These are phyloP conservation scores for Mus musculus DNA, from an alignment of 2,113 vertebrate genomes.

Conservation along the genomic window DNA sequence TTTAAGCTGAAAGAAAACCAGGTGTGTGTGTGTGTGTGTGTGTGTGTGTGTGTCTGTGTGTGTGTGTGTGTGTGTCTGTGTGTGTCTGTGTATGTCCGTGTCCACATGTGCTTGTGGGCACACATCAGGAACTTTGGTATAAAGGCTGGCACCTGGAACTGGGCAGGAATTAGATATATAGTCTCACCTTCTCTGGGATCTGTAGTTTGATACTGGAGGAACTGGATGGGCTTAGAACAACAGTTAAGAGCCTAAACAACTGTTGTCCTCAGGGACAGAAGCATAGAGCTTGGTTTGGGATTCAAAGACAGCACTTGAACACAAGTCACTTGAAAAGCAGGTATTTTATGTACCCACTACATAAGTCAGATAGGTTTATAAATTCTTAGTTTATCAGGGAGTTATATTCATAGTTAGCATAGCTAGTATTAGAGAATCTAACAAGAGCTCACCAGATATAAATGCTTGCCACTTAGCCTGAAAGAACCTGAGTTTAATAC, in stretches of 20 bases:
- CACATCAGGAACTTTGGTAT: neutral
- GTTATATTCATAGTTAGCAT: neutral
- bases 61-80: too few species aligned
- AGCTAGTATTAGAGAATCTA: neutral
- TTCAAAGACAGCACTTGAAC: neutral
- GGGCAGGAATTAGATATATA: neutral
- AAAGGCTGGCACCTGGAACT: neutral
- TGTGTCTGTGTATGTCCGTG: too few species aligned
- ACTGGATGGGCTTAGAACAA: neutral
- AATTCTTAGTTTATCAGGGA: neutral
- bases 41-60: neutral
- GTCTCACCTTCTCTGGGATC: neutral
- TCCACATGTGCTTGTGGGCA: neutral
- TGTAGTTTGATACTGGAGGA: neutral
- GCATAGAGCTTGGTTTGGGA: neutral
- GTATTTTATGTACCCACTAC: neutral
- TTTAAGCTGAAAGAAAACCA: neutral
- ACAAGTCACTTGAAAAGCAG: neutral
- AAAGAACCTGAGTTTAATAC: too few species aligned
- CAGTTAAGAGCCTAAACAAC: neutral
- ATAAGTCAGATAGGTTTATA: neutral
- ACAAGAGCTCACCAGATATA: neutral
- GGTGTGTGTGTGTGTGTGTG: neutral
- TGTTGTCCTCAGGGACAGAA: neutral
- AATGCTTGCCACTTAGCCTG: neutral